Evolutionary conservation across 2,888 invertebrate species (phyloP), one percentile per base, ranked within the genome.

Genomic region (Heliconius ismenius): DNA sequence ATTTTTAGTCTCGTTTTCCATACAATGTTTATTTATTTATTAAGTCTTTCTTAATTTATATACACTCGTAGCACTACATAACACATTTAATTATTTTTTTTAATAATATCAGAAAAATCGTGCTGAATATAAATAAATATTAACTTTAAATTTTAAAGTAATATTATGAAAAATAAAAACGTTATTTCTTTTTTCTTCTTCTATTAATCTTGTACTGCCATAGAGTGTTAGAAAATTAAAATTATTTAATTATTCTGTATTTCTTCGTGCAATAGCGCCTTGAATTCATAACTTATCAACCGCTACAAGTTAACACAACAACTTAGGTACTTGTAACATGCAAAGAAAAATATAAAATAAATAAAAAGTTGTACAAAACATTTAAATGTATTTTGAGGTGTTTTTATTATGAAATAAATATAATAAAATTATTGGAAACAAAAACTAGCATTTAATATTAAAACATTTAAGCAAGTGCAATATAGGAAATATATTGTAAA

Each of bases 201-300:
- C n/a, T n/a, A n/a, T n/a, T n/a, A n/a, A n/a, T 11, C 3, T 18
- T 63, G 6, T 32, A 7, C 32, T 32, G 6, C 32, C 32, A 32
- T 32, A 65, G 11, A 64, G 65, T 36, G n/a, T 64, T 64, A 65
- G 65, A 65, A 65, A 65, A 65, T 36, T 3, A n/a, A n/a, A 65
- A 36, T 36, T 36, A 65, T n/a, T 64, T 49, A n/a, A 10, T n/a
- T 58, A 58, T 36, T 65, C 11, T 4, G 11, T 26, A 67, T 24
- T 67, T 67, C 15, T 24, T 24, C 24, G 18, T 43, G 9, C 36
- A 18, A 9, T 67, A 43, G 39, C 43, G 24, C 39, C 24, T 67
- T 67, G 18, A 26, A 67, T 43, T 65, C 24, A 43, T 67, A 67
- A 39, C 39, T 67, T 67, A 39, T 43, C 65, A 67, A 67, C 65